Evolutionary conservation across 2,888 invertebrate species (phyloP), one percentile per base, ranked within the genome.

Genomic region (Aphodius granarius): DNA sequence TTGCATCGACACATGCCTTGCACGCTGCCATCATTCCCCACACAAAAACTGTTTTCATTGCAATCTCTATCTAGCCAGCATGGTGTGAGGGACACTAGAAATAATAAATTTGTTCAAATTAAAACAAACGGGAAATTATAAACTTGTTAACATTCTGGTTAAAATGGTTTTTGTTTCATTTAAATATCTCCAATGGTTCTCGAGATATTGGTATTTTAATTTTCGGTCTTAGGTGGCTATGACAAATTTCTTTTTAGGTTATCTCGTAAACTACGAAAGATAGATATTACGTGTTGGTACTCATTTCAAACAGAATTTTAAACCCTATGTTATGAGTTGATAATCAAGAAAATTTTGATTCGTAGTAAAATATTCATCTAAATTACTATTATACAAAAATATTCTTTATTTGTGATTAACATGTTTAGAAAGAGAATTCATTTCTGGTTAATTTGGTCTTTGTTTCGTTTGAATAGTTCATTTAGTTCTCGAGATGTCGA

Each of bases 1-100:
- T 84, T 84, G 81, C 89, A 89, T 77, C 85, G 84, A 77, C 89
- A 89, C 63, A 79, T 78, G 65, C 86, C 86, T 79, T 80, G 81
- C 81, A 62, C 78, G 63, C 79, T 78, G 5, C 63, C 22, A 77
- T 85, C 84, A 76, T 85, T 86, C 9, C 82, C 84, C 64, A 79
- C 83, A 79, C 86, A 86, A 77, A 86, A 85, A n/a, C 86, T 84
- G 79, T 86, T 84, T 74, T 80, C 80, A 4, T 75, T 75, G 75
- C 86, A 86, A 74, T 86, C 84, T 15, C 19, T 75, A 77, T 86
- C 86, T 9, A 79, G 71, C 3, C 77, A 71, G 76, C 86, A 86
- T 78, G 75, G 76, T 16, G 77, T 71, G 72, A 77, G 66, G 9
- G 81, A 79, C 77, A 75, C 81, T 81, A 68, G n/a, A 78, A 78